phyloP scores from a whole-genome alignment of 2,888 invertebrate genomes.

The Glaucopsyche alexis region DNA sequence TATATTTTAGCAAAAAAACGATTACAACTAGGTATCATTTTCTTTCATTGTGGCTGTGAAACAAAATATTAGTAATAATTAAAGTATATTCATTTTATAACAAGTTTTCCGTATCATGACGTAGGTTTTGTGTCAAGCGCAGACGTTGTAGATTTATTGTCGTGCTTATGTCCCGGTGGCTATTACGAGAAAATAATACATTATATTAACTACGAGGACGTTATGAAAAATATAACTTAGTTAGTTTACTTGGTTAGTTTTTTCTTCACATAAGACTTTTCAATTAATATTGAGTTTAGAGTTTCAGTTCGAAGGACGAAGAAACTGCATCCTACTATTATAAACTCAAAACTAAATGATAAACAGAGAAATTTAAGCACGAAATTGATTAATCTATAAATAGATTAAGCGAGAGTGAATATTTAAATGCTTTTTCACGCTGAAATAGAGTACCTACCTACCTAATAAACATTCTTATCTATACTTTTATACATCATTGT shows the following conservation, averaged over 20 bases:
- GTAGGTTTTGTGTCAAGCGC: slow-evolving; percentile 24
- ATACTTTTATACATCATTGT: too few species aligned
- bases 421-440: too few species aligned
- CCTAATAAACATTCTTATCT: too few species aligned
- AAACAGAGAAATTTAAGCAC: too few species aligned
- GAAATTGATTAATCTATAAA: too few species aligned
- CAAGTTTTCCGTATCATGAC: slow-evolving; percentile 12
- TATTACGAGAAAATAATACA: slow-evolving; percentile 16
- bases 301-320: neutral
- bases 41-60: too few species aligned
- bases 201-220: neutral
- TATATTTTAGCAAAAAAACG: too few species aligned
- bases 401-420: too few species aligned
- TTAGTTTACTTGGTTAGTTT: neutral
- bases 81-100: slow-evolving; percentile 8
- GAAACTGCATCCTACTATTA: neutral
- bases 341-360: too few species aligned
- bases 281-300: neutral
- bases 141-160: slow-evolving; percentile 28
- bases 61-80: neutral
- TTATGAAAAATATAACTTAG: neutral
- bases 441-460: too few species aligned
- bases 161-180: slow-evolving; percentile 11
- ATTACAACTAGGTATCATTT: too few species aligned
- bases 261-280: neutral